Evolutionary conservation across 2,113 vertebrate species (phyloP).

Genomic region (Ailurus styani): DNA sequence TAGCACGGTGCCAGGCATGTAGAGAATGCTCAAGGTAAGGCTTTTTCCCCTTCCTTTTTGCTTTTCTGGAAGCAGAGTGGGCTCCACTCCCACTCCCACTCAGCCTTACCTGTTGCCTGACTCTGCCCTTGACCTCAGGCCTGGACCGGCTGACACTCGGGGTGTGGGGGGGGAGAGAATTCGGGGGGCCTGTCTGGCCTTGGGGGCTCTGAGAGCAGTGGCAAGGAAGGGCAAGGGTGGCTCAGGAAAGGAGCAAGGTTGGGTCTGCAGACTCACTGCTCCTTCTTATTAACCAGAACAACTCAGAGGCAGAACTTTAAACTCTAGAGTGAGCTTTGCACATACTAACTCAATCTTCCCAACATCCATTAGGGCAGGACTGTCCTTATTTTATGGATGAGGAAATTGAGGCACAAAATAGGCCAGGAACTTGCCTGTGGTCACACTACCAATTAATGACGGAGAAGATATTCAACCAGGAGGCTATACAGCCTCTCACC

Average conservation of each 20-base stretch:
- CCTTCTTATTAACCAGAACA: neutral
- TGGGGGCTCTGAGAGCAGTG: neutral
- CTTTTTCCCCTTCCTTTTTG: neutral
- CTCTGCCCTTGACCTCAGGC: neutral
- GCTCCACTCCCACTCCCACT: neutral
- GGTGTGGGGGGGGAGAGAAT: neutral
- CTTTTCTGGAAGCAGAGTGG: neutral
- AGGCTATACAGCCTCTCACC: neutral
- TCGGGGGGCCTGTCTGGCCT: neutral
- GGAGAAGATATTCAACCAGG: neutral
- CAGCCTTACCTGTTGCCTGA: neutral
- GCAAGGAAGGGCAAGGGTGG: neutral
- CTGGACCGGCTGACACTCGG: neutral
- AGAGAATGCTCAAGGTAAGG: neutral
- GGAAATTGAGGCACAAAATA: neutral
- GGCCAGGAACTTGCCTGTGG: neutral
- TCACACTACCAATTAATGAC: neutral
- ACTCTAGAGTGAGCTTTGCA: neutral
- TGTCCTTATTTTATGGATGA: neutral
- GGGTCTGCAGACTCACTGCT: neutral
- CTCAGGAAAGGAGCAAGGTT: neutral
- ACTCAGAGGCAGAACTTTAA: neutral
- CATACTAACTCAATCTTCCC: neutral
- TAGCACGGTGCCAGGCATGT: neutral
- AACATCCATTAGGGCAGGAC: neutral